These are phyloP conservation scores for Drosophila affinis DNA, from an alignment of 2,888 invertebrate genomes.

Conservation along the genomic window DNA sequence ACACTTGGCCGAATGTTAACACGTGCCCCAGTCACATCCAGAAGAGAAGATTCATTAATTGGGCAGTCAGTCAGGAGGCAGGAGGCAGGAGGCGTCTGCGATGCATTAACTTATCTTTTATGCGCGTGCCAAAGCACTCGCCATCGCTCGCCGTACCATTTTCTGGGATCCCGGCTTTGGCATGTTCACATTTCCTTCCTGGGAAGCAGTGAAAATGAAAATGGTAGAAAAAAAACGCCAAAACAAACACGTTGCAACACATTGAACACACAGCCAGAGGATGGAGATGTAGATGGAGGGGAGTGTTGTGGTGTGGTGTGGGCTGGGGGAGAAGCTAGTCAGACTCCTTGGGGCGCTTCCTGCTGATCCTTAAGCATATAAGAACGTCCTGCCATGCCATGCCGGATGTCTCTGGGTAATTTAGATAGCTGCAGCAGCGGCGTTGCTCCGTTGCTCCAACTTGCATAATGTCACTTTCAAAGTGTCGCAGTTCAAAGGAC, in stretches of 20 bases:
- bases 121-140: conserved; percentile 57
- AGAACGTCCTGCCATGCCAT: conserved; percentile 52
- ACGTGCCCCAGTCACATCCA: conserved; percentile 52
- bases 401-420: conserved; percentile 79
- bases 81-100: neutral
- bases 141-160: conserved; percentile 22
- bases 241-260: conserved; percentile 32
- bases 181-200: conserved; percentile 61
- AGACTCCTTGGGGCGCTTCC: conserved; percentile 70
- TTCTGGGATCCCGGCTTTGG: conserved; percentile 15
- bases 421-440: conserved; percentile 75
- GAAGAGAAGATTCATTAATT: conserved; percentile 61
- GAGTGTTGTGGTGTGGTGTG: neutral
- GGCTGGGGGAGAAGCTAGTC: neutral
- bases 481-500: conserved; percentile 44
- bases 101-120: conserved; percentile 80
- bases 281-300: too few relatives aligned
- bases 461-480: conserved; percentile 74
- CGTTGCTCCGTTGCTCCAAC: conserved; percentile 52
- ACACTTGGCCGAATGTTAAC: conserved; percentile 66
- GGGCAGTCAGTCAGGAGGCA: conserved; percentile 40
- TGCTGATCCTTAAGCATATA: conserved; percentile 69
- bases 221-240: conserved; percentile 42
- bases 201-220: too few relatives aligned
- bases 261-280: conserved; percentile 17